These are phyloP conservation scores for Carcina quercana DNA, from an alignment of 2,888 invertebrate genomes.

Conservation along the genomic window DNA sequence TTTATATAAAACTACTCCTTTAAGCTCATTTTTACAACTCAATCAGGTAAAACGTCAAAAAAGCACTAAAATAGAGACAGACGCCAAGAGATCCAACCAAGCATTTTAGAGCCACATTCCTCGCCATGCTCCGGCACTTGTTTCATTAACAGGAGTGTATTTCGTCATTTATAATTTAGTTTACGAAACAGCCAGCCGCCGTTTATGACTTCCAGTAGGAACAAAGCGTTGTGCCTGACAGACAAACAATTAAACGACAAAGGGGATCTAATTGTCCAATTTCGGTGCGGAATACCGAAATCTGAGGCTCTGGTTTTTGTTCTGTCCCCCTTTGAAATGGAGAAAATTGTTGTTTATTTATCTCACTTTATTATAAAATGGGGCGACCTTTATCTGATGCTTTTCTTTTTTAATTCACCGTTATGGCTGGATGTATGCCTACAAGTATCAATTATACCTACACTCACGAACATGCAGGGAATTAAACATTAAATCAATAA, in stretches of 20 bases:
- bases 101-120: too few species aligned
- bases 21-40: too few species aligned
- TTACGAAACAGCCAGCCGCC: conserved; percentile 12
- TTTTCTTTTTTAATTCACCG: too few species aligned
- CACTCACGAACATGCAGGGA: too few species aligned
- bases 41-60: too few species aligned
- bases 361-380: conserved; percentile 5
- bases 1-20: too few species aligned
- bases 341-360: conserved; percentile 23
- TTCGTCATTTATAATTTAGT: conserved; percentile 1
- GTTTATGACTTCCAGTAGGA: conserved; percentile 34
- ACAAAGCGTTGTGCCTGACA: conserved; percentile 30
- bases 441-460: too few species aligned
- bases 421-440: too few species aligned
- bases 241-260: conserved; percentile 47
- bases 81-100: too few species aligned
- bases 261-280: conserved; percentile 43
- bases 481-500: too few species aligned
- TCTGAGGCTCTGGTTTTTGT: conserved; percentile 26
- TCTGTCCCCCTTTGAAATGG: conserved; percentile 16
- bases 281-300: conserved; percentile 34
- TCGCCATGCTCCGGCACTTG: too few species aligned
- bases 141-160: neutral
- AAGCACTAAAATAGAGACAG: too few species aligned
- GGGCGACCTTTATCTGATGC: conserved; percentile 1